These are phyloP conservation scores for Arrhamphus sclerolepis DNA, from an alignment of 2,797 vertebrate genomes.

Conservation along the genomic window DNA sequence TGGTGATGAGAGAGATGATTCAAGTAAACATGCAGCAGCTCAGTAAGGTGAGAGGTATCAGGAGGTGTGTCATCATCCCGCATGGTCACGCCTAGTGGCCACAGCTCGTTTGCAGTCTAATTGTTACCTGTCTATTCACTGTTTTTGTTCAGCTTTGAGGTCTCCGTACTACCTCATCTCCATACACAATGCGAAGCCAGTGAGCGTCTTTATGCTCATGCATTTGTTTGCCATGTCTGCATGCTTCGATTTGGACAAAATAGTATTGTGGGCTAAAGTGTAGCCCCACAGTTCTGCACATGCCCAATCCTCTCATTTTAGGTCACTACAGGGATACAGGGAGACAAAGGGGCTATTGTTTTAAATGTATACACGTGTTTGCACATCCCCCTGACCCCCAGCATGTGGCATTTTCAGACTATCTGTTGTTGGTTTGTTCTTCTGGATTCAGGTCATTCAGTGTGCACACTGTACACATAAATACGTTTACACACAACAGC, in stretches of 20 bases:
- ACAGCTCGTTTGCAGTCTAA: conserved; percentile 11
- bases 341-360: conserved; percentile 70
- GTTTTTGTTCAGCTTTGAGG: conserved; percentile 42
- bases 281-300: conserved; percentile 35
- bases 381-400: conserved; percentile 13
- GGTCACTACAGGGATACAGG: conserved; percentile 42
- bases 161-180: conserved; percentile 35
- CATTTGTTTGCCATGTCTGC: conserved; percentile 30
- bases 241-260: conserved; percentile 20
- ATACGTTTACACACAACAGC: conserved; percentile 23
- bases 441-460: conserved; percentile 24
- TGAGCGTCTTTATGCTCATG: conserved; percentile 5
- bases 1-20: conserved; percentile 28
- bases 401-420: conserved; percentile 19
- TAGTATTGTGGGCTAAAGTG: conserved; percentile 34
- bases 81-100: conserved; percentile 15
- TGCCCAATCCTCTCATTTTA: conserved; percentile 39
- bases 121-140: conserved; percentile 46
- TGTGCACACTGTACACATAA: conserved; percentile 19
- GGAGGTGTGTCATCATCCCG: conserved; percentile 27
- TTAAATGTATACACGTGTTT: conserved; percentile 21
- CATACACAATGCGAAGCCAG: conserved; percentile 23
- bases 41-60: conserved; percentile 4
- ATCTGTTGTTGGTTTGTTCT: conserved; percentile 21
- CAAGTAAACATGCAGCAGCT: conserved; percentile 26